Evolutionary conservation across 2,113 vertebrate genomes (phyloP).

Genomic region (Sinocyclocheilus anophthalmus): DNA sequence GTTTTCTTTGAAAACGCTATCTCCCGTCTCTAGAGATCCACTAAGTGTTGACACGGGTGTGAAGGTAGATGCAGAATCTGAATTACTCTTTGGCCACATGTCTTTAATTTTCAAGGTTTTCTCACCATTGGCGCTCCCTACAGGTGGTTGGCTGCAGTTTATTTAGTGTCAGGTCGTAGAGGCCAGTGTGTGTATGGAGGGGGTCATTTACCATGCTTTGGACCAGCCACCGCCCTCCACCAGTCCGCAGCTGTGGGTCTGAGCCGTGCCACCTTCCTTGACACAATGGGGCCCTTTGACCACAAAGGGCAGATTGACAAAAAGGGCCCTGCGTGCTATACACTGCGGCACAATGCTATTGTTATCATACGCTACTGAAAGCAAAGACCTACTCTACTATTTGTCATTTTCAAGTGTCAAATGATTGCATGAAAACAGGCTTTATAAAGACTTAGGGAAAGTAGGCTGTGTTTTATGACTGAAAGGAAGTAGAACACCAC

Average conservation of each 20-base stretch:
- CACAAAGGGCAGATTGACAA: constrained; percentile 56
- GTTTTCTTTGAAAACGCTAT: constrained; percentile 18
- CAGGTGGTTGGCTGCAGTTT: constrained; percentile 3
- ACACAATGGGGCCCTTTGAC: constrained; percentile 73
- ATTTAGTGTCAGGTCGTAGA: constrained; percentile 16
- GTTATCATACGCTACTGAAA: constrained; percentile 8
- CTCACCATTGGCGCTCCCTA: constrained; percentile 41
- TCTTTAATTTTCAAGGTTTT: constrained; percentile 14
- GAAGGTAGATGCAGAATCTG: background rate
- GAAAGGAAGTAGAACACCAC: background rate
- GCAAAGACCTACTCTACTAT: constrained; percentile 19
- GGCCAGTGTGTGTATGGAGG: background rate
- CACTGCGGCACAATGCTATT: constrained; percentile 46
- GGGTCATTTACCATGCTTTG: constrained; percentile 53
- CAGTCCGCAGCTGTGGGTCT: constrained; percentile 73
- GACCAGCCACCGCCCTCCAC: constrained; percentile 68
- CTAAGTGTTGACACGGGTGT: background rate
- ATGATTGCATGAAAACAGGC: constrained; percentile 14
- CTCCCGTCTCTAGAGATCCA: background rate
- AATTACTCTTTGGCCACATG: constrained; percentile 1
- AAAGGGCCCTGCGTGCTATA: constrained; percentile 57
- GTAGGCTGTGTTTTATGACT: background rate
- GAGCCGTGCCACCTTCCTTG: constrained; percentile 72
- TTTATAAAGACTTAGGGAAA: constrained; percentile 14
- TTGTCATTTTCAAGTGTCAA: constrained; percentile 34